Percentiles rank a stretch among this genome's conserved stretches.
Conservation (phyloP, 2,113 vertebrate species). For the Odobenus rosmarus region DNA sequence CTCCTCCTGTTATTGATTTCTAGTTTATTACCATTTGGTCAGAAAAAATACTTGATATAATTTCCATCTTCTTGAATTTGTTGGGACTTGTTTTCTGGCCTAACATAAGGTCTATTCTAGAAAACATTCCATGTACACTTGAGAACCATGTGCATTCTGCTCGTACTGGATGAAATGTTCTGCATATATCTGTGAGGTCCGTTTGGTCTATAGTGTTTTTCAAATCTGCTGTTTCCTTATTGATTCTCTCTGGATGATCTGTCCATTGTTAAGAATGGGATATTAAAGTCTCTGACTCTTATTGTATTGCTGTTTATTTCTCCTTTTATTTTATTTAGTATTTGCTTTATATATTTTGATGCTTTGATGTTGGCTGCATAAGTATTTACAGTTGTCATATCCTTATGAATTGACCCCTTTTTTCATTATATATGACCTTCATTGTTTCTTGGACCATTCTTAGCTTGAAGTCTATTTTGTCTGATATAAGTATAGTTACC, state of each 20-base stretch:
- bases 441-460: neutral
- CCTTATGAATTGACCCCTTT: neutral
- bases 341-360: neutral
- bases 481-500: neutral
- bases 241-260: neutral
- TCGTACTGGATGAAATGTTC: neutral
- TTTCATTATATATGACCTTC: neutral
- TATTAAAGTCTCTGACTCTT: neutral
- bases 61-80: neutral
- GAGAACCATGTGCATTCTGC: neutral
- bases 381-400: neutral
- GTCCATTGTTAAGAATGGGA: neutral
- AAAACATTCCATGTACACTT: neutral
- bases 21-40: neutral
- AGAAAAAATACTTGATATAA: neutral
- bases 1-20: neutral
- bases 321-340: neutral
- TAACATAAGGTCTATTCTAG: neutral
- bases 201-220: neutral
- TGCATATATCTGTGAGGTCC: neutral
- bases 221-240: neutral
- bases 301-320: neutral
- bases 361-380: neutral
- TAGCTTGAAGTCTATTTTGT: neutral
- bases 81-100: neutral